Evolutionary conservation across 2,888 invertebrate species (phyloP), one percentile per base, ranked within the genome.

Genomic region (Metopia argyrocephala): DNA sequence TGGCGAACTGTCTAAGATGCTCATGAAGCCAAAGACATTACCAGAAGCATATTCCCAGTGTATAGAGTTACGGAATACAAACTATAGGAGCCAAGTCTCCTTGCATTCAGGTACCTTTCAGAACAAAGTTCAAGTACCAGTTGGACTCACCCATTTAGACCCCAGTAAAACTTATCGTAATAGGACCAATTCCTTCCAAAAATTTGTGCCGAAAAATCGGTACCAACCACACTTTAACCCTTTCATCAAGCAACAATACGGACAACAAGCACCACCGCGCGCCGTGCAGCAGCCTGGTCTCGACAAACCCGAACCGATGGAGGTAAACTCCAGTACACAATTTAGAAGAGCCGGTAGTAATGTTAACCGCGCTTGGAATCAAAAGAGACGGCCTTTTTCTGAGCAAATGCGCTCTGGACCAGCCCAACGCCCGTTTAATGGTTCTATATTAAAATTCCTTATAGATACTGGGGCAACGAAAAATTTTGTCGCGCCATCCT

Each of bases 1-100:
- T 12, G 81, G 81, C 21, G 79, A 83, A 21, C 6, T 76, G 9
- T 76, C 70, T 12, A 56, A 48, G 21, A 52, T 54, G 27, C 25
- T 61, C 4, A 68, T 68, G 28, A 59, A 21, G 15, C 68, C 75
- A 3, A 31, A 45, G 45, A 68, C 54, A 28, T 54, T 68, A 1
- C 75, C 62, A 15, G 68, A 76, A 28, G 62, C 75, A 3, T 68
- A 68, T 56, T 52, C 62, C 9, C 46, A 28, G 28, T 76, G 79
- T 7, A 25, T 82, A 2, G 69, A 65, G 2, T 45, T 79, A 25
- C 69, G 64, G 28, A 76, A 74, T 4, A 46, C 27, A 6, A 64
- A 65, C 20, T 59, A 50, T 18, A 70, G 69, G n/a, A 48, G 15
- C 31, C 54, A 59, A n/a, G n/a, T n/a, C n/a, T n/a, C n/a, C 21